phyloP scores from a whole-genome alignment of 2,113 vertebrate genomes.

The Cebus imitator region DNA sequence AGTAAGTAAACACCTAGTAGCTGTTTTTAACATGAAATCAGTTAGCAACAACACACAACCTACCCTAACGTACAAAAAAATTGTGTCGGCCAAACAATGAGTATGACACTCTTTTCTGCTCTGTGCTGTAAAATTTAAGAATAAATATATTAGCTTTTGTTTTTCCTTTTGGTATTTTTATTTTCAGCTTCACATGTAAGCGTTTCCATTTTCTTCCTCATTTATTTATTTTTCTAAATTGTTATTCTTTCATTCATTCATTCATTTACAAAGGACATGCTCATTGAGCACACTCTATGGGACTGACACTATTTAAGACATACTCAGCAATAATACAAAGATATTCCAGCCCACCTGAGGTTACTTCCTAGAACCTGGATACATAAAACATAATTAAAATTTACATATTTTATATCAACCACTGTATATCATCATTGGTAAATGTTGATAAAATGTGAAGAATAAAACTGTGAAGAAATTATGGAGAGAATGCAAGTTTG shows the following conservation, averaged over 20 bases:
- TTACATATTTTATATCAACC: no score
- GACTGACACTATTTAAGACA: not conserved
- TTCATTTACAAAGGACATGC: not conserved
- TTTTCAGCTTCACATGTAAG: not conserved
- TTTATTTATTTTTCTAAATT: not conserved
- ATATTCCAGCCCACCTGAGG: not conserved
- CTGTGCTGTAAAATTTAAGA: not conserved
- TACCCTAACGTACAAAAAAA: not conserved
- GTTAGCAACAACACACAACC: not conserved
- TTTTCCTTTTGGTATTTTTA: not conserved
- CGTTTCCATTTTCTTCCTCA: not conserved
- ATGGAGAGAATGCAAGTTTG: not conserved
- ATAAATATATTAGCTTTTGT: not conserved
- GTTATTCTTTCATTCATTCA: not conserved
- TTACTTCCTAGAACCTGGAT: not conserved
- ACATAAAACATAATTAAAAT: not conserved
- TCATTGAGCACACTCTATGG: not conserved
- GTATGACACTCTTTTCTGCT: not conserved
- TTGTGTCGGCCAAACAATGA: not conserved
- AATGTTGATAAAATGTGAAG: not conserved
- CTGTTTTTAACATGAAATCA: not conserved
- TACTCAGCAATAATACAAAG: not conserved
- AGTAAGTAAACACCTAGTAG: not conserved
- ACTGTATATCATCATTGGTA: no score
- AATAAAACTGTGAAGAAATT: not conserved